phyloP scores from a whole-genome alignment of 2,113 vertebrate genomes.

The Mustela lutreola region DNA sequence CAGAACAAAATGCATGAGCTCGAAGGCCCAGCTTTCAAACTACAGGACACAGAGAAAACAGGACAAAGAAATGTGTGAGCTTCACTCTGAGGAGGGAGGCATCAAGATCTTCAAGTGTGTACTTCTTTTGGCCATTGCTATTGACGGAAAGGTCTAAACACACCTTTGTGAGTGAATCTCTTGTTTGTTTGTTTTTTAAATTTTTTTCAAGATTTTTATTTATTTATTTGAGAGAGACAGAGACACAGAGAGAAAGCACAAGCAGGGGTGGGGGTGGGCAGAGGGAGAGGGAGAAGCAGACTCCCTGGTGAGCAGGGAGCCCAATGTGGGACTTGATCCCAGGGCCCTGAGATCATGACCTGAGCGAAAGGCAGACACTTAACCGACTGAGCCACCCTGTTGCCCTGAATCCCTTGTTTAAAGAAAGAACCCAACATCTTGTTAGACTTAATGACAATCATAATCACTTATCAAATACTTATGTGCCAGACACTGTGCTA shows the following conservation, averaged over 20 bases:
- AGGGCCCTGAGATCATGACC: neutral
- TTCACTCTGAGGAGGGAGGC: neutral
- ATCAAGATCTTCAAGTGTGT: neutral
- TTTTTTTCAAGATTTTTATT: neutral
- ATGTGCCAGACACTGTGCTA: too few species aligned
- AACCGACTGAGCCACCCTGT: neutral
- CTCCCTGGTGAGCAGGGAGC: neutral
- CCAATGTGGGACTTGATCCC: neutral
- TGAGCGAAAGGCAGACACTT: neutral
- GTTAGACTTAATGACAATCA: neutral
- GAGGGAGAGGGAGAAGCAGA: neutral
- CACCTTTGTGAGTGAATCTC: neutral
- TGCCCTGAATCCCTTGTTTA: neutral
- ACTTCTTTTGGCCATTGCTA: neutral
- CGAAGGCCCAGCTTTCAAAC: neutral
- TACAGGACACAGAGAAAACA: too few species aligned
- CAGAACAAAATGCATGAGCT: neutral
- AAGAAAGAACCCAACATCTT: neutral
- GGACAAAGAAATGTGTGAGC: neutral
- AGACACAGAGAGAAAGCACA: neutral
- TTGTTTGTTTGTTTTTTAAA: neutral
- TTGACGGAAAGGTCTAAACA: neutral
- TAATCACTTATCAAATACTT: neutral
- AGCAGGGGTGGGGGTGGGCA: too few species aligned
- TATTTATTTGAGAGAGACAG: neutral